Evolutionary conservation across 2,797 vertebrate genomes (phyloP).

Genomic region (Rhinella marina): DNA sequence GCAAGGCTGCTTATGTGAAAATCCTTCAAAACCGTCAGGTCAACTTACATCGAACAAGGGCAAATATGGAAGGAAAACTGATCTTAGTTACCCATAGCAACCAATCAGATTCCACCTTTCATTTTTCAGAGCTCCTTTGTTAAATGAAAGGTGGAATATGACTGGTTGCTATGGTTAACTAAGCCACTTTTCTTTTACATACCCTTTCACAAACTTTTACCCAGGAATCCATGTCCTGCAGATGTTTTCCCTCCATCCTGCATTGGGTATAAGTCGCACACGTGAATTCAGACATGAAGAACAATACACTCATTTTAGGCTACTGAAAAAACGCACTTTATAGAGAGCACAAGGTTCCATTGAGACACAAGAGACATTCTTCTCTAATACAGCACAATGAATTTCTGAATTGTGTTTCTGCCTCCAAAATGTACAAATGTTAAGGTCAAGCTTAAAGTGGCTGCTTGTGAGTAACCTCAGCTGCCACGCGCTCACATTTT

Average conservation of each 20-base stretch:
- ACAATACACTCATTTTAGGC: slow-evolving; percentile 48
- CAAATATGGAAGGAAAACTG: too few species aligned
- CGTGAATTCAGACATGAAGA: slow-evolving; percentile 19
- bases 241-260: background rate
- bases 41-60: too few species aligned
- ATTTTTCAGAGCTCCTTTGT: too few species aligned
- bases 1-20: too few species aligned
- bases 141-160: too few species aligned
- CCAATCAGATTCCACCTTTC: too few species aligned
- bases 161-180: too few species aligned
- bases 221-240: background rate
- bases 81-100: too few species aligned
- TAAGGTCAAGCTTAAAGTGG: slow-evolving; percentile 66
- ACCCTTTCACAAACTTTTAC: background rate
- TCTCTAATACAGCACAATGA: slow-evolving; percentile 52
- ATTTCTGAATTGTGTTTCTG: slow-evolving; percentile 66
- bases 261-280: background rate
- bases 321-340: slow-evolving; percentile 25
- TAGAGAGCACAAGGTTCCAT: slow-evolving; percentile 38
- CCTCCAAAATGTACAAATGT: slow-evolving; percentile 71
- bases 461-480: slow-evolving; percentile 66
- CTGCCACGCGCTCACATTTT: slow-evolving; percentile 72
- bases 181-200: too few species aligned
- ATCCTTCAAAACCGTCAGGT: too few species aligned
- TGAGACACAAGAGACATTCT: slow-evolving; percentile 44